Evolutionary conservation across 2,113 vertebrate genomes (phyloP).

Genomic region (Leucosticte australis): DNA sequence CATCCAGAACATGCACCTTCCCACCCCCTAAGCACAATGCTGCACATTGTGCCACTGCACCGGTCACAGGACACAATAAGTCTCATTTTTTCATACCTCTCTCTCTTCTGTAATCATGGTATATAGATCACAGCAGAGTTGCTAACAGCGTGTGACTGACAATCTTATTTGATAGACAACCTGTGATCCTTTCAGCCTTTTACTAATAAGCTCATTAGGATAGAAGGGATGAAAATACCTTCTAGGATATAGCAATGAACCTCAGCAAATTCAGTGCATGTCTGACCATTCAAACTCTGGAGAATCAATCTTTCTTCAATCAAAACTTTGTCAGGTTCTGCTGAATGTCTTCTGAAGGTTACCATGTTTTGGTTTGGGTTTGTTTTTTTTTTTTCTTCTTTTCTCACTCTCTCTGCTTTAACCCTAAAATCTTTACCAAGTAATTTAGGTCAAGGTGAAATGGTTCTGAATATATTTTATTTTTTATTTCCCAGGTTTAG

Average conservation of each 20-base stretch:
- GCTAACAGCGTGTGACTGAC: conserved; percentile 77
- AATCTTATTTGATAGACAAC: conserved; percentile 76
- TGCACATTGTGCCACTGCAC: conserved; percentile 22
- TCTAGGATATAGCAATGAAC: conserved; percentile 73
- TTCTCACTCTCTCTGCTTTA: not conserved
- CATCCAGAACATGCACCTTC: conserved; percentile 35
- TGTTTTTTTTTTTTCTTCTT: not conserved
- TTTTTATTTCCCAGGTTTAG: not conserved
- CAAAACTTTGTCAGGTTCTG: conserved; percentile 75
- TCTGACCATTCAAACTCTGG: conserved; percentile 74
- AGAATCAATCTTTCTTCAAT: conserved; percentile 81
- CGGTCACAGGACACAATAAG: conserved; percentile 53
- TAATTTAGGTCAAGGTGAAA: conserved; percentile 14
- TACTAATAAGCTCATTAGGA: conserved; percentile 83
- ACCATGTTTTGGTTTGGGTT: not conserved
- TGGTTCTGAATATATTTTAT: not conserved
- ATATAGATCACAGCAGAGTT: conserved; percentile 72
- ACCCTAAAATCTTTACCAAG: conserved; percentile 7
- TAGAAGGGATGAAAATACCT: conserved; percentile 70
- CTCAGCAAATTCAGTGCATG: conserved; percentile 76
- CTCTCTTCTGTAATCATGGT: conserved; percentile 43
- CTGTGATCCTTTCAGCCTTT: conserved; percentile 79
- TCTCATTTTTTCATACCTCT: conserved; percentile 41
- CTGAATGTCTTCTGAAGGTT: conserved; percentile 75
- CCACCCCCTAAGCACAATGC: not conserved